These are phyloP conservation scores for Epinephelus coioides DNA, from an alignment of 2,797 vertebrate species.

Conservation along the genomic window DNA sequence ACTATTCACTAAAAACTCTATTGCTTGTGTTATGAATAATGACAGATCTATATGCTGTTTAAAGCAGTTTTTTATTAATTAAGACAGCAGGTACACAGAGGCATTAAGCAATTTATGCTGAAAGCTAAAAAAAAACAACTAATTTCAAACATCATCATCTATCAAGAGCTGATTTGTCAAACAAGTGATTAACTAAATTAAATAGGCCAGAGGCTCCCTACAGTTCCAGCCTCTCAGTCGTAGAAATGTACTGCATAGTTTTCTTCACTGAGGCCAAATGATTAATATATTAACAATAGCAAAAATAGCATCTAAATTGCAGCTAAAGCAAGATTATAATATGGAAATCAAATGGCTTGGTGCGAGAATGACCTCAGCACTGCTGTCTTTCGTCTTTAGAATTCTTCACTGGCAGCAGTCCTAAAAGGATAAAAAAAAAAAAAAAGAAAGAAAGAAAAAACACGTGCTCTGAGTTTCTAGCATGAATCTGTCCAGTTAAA, in stretches of 20 bases:
- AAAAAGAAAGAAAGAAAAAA: background rate
- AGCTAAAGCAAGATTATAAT: background rate
- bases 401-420: background rate
- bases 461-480: background rate
- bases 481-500: background rate
- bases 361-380: too few relatives aligned
- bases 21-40: slow-evolving; percentile 1
- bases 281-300: too few relatives aligned
- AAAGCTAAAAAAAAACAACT: background rate
- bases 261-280: too few relatives aligned
- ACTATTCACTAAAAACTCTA: background rate
- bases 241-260: too few relatives aligned
- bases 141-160: background rate
- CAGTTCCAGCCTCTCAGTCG: too few relatives aligned
- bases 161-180: background rate
- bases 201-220: background rate
- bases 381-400: background rate
- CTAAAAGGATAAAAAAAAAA: background rate
- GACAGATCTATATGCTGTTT: background rate
- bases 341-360: background rate
- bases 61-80: background rate
- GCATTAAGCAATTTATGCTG: background rate
- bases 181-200: background rate
- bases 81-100: background rate
- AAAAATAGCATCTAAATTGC: too few relatives aligned